A percentile compares a stretch with the other conserved stretches of the same genome.
Conservation (phyloP, 1,140 invertebrate genomes). For the Brachionus calyciflorus region DNA sequence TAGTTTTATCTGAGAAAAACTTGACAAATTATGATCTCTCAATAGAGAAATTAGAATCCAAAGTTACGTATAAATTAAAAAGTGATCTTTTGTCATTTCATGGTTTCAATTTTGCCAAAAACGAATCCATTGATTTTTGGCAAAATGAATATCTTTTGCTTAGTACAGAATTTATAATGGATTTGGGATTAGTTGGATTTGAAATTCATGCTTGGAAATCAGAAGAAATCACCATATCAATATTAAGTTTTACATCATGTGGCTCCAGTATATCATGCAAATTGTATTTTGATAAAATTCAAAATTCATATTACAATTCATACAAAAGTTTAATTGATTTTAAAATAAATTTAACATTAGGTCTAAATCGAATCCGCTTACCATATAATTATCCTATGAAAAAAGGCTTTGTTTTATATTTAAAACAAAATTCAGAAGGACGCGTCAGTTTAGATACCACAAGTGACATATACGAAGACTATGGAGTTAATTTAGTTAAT, state of each 20-base stretch:
- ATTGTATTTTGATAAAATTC: neutral
- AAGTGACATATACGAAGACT: neutral
- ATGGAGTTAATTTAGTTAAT: neutral
- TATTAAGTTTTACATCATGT: neutral
- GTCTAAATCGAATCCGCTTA: neutral
- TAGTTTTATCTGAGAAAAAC: neutral
- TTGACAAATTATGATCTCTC: neutral
- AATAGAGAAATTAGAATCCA: neutral
- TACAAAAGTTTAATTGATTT: neutral
- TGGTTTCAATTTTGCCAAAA: neutral
- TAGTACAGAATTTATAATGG: neutral
- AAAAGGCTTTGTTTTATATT: neutral
- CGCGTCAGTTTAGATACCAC: neutral
- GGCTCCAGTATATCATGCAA: neutral
- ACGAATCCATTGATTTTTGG: neutral
- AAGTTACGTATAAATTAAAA: neutral
- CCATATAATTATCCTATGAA: neutral
- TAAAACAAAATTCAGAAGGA: neutral
- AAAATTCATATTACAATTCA: neutral
- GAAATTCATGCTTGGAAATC: slow-evolving; percentile 3
- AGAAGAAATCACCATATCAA: neutral
- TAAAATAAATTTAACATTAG: neutral
- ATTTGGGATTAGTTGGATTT: neutral
- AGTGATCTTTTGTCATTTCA: neutral
- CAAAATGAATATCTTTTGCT: neutral